phyloP scores from a whole-genome alignment of 2,888 invertebrate species.

The Lasioglossum marginatum region DNA sequence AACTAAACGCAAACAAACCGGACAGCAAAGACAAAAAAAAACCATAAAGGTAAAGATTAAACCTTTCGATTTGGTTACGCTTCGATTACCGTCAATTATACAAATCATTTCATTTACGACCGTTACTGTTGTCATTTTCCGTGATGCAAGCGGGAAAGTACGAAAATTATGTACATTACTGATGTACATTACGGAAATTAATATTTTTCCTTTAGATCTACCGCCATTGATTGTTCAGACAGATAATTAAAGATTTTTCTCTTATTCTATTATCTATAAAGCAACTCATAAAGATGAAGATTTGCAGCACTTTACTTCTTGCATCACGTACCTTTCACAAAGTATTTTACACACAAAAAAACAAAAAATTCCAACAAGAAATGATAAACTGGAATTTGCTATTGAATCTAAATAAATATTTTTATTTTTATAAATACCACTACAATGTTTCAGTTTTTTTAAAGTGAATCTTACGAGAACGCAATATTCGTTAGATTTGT shows the following conservation, averaged over 20 bases:
- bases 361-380: not conserved
- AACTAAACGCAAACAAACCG: not conserved
- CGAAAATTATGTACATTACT: not conserved
- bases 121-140: not conserved
- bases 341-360: not conserved
- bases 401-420: not conserved
- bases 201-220: not conserved
- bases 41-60: slow-evolving; percentile 18
- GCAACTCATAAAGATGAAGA: not conserved
- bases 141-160: not conserved
- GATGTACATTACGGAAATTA: not conserved
- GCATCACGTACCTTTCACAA: not conserved
- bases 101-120: not conserved
- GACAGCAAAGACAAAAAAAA: not conserved
- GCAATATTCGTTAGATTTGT: not conserved
- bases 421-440: not conserved
- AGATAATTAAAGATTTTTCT: not conserved
- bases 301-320: not conserved
- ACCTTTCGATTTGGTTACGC: slow-evolving; percentile 17
- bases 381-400: not conserved
- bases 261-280: not conserved
- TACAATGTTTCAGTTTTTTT: not conserved
- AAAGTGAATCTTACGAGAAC: not conserved
- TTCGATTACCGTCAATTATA: slow-evolving; percentile 13
- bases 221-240: not conserved